Evolutionary conservation across 1,140 invertebrate species (phyloP).

Genomic region (Nasonia giraulti): DNA sequence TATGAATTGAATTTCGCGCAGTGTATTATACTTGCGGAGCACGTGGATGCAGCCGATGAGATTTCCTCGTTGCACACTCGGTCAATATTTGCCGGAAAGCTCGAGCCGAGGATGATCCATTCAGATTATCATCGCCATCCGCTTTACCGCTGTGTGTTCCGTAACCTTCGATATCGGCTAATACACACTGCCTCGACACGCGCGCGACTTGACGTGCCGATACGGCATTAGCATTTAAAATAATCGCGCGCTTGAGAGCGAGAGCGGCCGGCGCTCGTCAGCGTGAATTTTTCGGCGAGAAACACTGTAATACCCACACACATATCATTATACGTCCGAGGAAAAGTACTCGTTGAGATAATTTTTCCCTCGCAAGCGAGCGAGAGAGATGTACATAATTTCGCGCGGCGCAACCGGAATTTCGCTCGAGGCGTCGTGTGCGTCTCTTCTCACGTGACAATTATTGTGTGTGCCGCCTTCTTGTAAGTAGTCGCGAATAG

Average conservation of each 20-base stretch:
- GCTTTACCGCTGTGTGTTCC: background rate
- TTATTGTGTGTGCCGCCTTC: background rate
- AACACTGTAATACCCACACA: too few species aligned
- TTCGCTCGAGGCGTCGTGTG: too few species aligned
- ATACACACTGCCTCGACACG: background rate
- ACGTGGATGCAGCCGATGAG: too few species aligned
- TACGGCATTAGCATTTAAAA: slow-evolving; percentile 8
- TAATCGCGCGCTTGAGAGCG: background rate
- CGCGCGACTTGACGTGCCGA: background rate
- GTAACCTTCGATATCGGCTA: background rate
- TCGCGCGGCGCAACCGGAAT: too few species aligned
- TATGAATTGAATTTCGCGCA: too few species aligned
- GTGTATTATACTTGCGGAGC: too few species aligned
- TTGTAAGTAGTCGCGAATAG: background rate
- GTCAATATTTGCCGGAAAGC: background rate
- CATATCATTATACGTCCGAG: too few species aligned
- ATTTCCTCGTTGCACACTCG: too few species aligned
- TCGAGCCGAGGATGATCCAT: background rate
- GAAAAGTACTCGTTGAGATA: too few species aligned
- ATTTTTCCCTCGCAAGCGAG: too few species aligned
- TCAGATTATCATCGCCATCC: background rate
- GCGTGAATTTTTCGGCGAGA: background rate
- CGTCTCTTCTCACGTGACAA: background rate
- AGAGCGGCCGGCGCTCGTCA: background rate
- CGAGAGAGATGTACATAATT: too few species aligned